Evolutionary conservation across 2,888 invertebrate species (phyloP).

Genomic region (Pristionchus fissidentatus): DNA sequence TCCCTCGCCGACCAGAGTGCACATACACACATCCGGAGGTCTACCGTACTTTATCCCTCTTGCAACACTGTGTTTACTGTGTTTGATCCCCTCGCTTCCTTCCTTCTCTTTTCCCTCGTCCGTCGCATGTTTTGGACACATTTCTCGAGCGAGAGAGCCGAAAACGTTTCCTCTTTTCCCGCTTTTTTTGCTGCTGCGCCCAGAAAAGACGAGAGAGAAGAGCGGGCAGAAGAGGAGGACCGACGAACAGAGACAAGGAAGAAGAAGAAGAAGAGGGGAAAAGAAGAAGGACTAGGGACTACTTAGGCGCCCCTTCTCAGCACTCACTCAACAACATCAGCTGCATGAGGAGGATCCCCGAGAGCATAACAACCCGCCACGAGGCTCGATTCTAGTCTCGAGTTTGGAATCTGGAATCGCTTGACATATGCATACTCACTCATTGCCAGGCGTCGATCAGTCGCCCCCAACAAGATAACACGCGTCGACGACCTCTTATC

Average conservation of each 20-base stretch:
- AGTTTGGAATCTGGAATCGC: neutral
- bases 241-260: constrained; percentile 35
- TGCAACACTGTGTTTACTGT: neutral
- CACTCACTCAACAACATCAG: neutral
- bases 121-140: constrained; percentile 20
- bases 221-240: neutral
- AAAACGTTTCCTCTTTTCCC: constrained; percentile 25
- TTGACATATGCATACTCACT: neutral
- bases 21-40: neutral
- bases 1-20: too few species aligned
- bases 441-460: neutral
- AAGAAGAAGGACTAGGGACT: constrained; percentile 12
- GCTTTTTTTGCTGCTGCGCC: neutral
- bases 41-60: neutral
- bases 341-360: neutral
- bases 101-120: constrained; percentile 7
- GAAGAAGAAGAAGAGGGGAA: neutral
- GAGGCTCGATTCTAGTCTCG: constrained; percentile 1
- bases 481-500: neutral
- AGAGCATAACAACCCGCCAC: neutral
- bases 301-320: neutral
- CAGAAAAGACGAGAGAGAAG: neutral
- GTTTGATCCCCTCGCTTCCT: neutral
- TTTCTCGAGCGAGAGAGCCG: neutral
- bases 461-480: constrained; percentile 27